Evolutionary conservation across 1,140 invertebrate genomes (phyloP).

Genomic region (Lasioglossum baleicum): DNA sequence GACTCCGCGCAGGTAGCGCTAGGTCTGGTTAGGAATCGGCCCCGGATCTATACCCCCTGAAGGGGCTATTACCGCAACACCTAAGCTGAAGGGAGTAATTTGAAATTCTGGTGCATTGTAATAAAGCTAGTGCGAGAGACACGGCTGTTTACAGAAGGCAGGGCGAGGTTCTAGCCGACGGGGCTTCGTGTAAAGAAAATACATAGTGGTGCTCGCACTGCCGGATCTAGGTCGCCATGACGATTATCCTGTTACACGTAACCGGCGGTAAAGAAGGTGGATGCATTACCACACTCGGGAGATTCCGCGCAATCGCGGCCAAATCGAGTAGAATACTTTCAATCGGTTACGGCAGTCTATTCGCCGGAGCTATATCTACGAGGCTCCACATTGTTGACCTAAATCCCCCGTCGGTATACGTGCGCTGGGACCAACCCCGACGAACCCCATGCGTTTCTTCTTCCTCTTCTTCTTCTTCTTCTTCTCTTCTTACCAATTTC

Average conservation of each 20-base stretch:
- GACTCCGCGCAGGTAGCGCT: too few species aligned
- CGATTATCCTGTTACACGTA: slow-evolving; percentile 56
- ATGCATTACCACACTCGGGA: slow-evolving; percentile 47
- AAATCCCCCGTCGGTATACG: slow-evolving; percentile 38
- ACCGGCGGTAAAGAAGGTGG: slow-evolving; percentile 45
- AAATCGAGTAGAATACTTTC: slow-evolving; percentile 62
- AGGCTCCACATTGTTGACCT: slow-evolving; percentile 55
- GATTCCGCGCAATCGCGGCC: slow-evolving; percentile 50
- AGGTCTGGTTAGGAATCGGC: too few species aligned
- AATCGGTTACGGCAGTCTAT: slow-evolving; percentile 50
- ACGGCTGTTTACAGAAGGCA: too few species aligned
- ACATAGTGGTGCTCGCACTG: neutral
- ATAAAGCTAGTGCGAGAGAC: too few species aligned
- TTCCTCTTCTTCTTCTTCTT: too few species aligned
- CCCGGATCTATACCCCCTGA: too few species aligned
- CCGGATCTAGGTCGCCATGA: slow-evolving; percentile 46
- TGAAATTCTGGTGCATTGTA: too few species aligned
- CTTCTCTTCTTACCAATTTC: slow-evolving; percentile 20
- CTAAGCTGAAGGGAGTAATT: too few species aligned
- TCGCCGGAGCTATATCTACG: slow-evolving; percentile 49
- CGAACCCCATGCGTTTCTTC: neutral
- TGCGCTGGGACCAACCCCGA: slow-evolving; percentile 14
- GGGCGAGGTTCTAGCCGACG: too few species aligned
- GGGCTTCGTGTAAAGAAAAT: neutral
- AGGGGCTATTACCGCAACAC: too few species aligned